These are phyloP conservation scores for Clivina fossor DNA, from an alignment of 2,888 invertebrate genomes.

Conservation along the genomic window DNA sequence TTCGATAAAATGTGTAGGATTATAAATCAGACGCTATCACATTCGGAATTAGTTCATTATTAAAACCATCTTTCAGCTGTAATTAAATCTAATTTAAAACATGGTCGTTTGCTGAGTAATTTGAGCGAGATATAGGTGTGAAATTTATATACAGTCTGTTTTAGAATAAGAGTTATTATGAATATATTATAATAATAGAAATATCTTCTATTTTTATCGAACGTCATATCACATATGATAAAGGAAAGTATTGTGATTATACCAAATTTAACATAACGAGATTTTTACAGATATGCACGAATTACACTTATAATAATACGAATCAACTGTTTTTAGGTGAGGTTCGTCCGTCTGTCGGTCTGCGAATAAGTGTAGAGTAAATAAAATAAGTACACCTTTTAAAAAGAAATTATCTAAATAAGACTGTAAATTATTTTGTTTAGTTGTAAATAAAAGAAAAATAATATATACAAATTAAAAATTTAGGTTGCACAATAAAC, in stretches of 20 bases:
- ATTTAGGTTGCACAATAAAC: not conserved
- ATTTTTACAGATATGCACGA: too few relatives aligned
- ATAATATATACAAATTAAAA: not conserved
- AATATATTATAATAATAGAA: not conserved
- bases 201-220: too few relatives aligned
- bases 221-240: too few relatives aligned
- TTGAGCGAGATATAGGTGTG: too few relatives aligned
- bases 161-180: not conserved
- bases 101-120: not conserved
- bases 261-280: too few relatives aligned
- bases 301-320: too few relatives aligned
- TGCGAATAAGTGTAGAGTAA: too few relatives aligned
- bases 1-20: conserved; percentile 1
- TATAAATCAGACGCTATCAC: conserved; percentile 25
- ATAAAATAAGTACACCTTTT: not conserved
- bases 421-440: not conserved
- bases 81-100: conserved; percentile 30
- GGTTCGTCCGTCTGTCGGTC: too few relatives aligned
- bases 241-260: too few relatives aligned
- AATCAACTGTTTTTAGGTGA: too few relatives aligned
- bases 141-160: not conserved
- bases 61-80: conserved; percentile 24
- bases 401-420: not conserved
- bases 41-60: conserved; percentile 23
- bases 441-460: not conserved